phyloP scores from a whole-genome alignment of 2,113 vertebrate genomes.

The Lamprotornis superbus region DNA sequence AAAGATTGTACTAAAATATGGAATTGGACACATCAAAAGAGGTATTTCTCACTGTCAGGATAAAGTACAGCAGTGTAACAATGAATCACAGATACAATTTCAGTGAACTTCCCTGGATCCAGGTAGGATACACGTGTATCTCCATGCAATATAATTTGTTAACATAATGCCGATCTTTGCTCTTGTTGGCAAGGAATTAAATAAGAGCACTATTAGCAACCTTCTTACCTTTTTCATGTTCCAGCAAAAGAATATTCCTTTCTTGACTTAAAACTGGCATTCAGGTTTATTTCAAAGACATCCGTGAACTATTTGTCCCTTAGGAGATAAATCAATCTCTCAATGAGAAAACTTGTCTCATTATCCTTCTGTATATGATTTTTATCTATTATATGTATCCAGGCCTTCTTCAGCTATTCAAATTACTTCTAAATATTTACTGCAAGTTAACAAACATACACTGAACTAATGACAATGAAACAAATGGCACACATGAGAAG shows the following conservation, averaged over 20 bases:
- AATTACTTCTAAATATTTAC: not conserved
- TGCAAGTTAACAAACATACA: not conserved
- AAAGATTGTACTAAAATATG: not conserved
- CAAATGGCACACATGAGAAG: not conserved
- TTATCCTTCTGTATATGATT: not conserved
- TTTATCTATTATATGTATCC: not conserved
- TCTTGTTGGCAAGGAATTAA: not conserved
- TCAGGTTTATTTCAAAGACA: not conserved
- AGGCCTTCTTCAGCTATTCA: not conserved
- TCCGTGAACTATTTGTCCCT: not conserved
- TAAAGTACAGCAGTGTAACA: not conserved
- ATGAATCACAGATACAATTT: not conserved
- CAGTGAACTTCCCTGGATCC: not conserved
- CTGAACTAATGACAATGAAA: not conserved
- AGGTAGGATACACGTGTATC: not conserved
- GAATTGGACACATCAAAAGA: not conserved
- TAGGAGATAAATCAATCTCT: not conserved
- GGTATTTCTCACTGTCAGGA: not conserved
- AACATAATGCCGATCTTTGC: not conserved
- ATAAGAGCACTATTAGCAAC: not conserved
- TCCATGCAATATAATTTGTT: not conserved
- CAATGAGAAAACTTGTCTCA: not conserved
- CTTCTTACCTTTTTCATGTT: not conserved
- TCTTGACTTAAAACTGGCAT: not conserved
- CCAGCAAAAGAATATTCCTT: not conserved